A percentile compares a stretch with the other conserved stretches of the same genome.
These are phyloP conservation scores for Loripinus fragilis DNA, from an alignment of 2,888 invertebrate genomes.

Conservation along the genomic window DNA sequence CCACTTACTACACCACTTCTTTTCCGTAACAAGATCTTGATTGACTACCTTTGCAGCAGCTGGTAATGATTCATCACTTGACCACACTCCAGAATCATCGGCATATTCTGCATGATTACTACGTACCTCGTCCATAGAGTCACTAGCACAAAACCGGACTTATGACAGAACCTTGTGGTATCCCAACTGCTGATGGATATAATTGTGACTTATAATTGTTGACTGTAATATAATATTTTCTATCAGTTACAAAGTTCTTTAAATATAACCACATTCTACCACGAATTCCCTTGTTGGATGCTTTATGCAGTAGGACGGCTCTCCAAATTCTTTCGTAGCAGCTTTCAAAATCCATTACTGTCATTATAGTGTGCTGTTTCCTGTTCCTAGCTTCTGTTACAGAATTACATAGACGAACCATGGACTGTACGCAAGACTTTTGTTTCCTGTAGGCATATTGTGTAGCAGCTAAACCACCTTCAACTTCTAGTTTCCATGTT, in stretches of 20 bases:
- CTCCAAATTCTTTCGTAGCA: conserved; percentile 32
- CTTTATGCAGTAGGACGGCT: conserved; percentile 19
- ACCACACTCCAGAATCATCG: conserved; percentile 20
- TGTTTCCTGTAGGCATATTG: conserved; percentile 26
- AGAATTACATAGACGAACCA: neutral
- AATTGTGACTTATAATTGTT: no score
- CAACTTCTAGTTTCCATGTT: conserved; percentile 18
- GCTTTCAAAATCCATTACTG: no score
- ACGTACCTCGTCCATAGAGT: conserved; percentile 1
- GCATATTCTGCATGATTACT: conserved; percentile 27
- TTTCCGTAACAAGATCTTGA: no score
- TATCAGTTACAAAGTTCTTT: conserved; percentile 6
- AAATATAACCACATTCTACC: conserved; percentile 26
- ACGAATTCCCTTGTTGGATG: neutral
- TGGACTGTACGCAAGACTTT: conserved; percentile 11
- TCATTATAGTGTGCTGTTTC: no score
- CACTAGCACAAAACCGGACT: conserved; percentile 23
- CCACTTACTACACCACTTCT: no score
- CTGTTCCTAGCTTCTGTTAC: neutral
- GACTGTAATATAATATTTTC: no score
- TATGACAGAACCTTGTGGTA: conserved; percentile 30
- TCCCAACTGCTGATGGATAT: conserved; percentile 24
- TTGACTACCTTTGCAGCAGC: neutral
- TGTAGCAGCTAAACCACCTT: neutral
- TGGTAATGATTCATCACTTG: neutral